Evolutionary conservation across 2,113 vertebrate genomes (phyloP).

Genomic region (Poicephalus gulielmi): DNA sequence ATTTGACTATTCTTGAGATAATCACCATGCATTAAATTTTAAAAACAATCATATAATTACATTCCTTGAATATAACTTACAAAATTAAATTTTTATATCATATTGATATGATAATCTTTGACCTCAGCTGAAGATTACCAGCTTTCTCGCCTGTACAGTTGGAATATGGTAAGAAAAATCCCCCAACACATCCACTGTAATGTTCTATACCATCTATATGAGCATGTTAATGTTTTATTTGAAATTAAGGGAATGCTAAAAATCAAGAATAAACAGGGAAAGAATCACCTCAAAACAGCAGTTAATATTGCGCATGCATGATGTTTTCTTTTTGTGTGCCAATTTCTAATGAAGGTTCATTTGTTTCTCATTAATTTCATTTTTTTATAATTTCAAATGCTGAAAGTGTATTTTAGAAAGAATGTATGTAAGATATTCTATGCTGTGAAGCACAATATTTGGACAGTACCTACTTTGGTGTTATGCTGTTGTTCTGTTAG

Average conservation of each 20-base stretch:
- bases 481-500: not conserved
- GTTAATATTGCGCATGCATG: not conserved
- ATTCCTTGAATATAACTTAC: conserved; percentile 12
- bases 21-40: not conserved
- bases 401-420: conserved; percentile 15
- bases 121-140: conserved; percentile 59
- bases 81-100: conserved; percentile 62
- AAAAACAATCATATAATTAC: not conserved
- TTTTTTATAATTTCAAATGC: not conserved
- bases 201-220: not conserved
- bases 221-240: conserved; percentile 7
- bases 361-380: not conserved
- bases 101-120: conserved; percentile 70
- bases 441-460: conserved; percentile 38
- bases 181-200: not conserved
- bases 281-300: not conserved
- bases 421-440: conserved; percentile 16
- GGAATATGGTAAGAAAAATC: not conserved
- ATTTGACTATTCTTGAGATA: not conserved
- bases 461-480: not conserved
- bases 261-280: not conserved
- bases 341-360: not conserved
- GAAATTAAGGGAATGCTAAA: not conserved
- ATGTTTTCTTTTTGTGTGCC: conserved; percentile 4
- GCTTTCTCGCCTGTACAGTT: conserved; percentile 33